A percentile compares a stretch with the other conserved stretches of the same genome.
phyloP scores from a whole-genome alignment of 2,797 vertebrate genomes.

The Galago senegalensis region DNA sequence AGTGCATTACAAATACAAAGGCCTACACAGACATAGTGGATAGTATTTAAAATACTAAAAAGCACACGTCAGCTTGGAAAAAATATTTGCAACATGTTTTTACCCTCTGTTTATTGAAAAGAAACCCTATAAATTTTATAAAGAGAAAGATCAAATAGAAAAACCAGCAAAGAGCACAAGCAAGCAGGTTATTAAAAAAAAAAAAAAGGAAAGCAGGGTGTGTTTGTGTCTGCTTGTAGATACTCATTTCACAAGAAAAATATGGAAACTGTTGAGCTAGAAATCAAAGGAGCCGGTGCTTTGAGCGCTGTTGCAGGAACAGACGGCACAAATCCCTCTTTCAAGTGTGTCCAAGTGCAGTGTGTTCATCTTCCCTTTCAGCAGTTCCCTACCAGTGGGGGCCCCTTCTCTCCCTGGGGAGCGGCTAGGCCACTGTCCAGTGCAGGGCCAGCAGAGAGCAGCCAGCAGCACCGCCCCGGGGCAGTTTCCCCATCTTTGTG shows the following conservation, averaged over 20 bases:
- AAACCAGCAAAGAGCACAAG: neutral
- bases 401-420: neutral
- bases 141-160: neutral
- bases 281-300: neutral
- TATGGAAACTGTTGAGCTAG: neutral
- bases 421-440: neutral
- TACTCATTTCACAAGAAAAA: neutral
- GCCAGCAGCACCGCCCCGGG: neutral
- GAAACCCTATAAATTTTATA: neutral
- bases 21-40: neutral
- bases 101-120: neutral
- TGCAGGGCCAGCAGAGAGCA: neutral
- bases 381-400: neutral
- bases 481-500: accelerated
- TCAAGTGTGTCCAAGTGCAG: neutral
- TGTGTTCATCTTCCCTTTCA: neutral
- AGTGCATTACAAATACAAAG: no score
- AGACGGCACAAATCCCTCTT: neutral
- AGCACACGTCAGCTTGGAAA: neutral
- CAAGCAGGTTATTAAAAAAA: neutral
- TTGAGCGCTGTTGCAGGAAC: neutral
- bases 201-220: neutral
- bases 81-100: neutral
- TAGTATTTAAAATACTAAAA: neutral
- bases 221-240: neutral